These are phyloP conservation scores for Dicyrtomina minuta DNA, from an alignment of 2,888 invertebrate species.

Conservation along the genomic window DNA sequence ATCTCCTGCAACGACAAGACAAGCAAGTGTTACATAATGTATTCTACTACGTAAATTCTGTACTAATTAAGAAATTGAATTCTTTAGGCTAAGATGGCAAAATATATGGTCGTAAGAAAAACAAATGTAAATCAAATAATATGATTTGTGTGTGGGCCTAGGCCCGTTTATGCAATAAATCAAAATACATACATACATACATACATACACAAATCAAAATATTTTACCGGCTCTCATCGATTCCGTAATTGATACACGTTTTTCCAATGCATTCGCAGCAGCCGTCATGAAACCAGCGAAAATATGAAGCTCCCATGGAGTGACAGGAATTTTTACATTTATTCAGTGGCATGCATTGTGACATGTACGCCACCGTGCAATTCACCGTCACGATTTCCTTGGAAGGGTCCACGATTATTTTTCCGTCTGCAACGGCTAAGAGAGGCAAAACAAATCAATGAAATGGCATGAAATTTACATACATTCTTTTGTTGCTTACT, in stretches of 20 bases:
- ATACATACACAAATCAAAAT: neutral
- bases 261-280: constrained; percentile 91
- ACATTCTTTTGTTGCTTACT: neutral
- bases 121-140: no score
- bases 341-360: constrained; percentile 82
- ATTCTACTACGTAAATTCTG: no score
- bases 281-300: constrained; percentile 91
- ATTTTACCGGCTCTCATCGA: constrained; percentile 75
- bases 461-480: neutral
- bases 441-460: neutral
- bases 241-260: constrained; percentile 84
- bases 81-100: no score
- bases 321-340: constrained; percentile 81
- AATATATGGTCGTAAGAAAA: no score
- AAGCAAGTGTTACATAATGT: no score
- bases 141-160: no score
- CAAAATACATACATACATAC: no score
- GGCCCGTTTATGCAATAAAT: no score
- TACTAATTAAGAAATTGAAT: no score
- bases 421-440: constrained; percentile 45
- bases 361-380: constrained; percentile 89
- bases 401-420: constrained; percentile 54
- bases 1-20: no score
- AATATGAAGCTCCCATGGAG: constrained; percentile 80
- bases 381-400: constrained; percentile 66